Evolutionary conservation across 2,888 invertebrate species (phyloP).

Genomic region (Oscheius sp.): DNA sequence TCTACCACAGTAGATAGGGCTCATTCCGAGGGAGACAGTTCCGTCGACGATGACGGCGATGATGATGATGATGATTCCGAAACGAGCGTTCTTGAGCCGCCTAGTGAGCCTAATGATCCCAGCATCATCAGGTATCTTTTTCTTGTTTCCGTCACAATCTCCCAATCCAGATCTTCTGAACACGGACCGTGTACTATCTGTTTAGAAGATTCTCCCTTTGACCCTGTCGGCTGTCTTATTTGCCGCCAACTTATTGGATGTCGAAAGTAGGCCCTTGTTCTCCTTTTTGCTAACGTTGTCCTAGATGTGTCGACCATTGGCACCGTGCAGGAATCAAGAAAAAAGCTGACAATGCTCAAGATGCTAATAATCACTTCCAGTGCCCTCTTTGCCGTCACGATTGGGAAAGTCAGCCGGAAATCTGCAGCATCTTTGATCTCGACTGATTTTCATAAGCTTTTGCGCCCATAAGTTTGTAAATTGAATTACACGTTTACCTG

Average conservation of each 20-base stretch:
- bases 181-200: constrained; percentile 29
- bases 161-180: constrained; percentile 5
- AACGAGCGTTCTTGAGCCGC: background rate
- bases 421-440: constrained; percentile 2
- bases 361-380: constrained; percentile 8
- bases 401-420: constrained; percentile 18
- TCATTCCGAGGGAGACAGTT: no score
- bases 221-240: constrained; percentile 19
- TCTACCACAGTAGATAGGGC: no score
- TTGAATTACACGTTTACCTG: constrained; percentile 19
- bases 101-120: background rate
- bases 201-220: constrained; percentile 26
- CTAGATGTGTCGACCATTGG: constrained; percentile 26
- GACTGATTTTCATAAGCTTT: constrained; percentile 3
- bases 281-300: background rate
- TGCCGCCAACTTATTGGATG: constrained; percentile 30
- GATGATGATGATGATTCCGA: background rate
- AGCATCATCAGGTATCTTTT: background rate
- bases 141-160: background rate
- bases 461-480: background rate
- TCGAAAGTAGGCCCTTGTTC: background rate
- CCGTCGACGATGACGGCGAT: no score
- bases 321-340: constrained; percentile 1
- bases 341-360: background rate
- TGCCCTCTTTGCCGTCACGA: constrained; percentile 22